Percentiles rank a stretch among this genome's conserved stretches.
Conservation (phyloP, 30 jellyfish, hydroid and myxozoan genomes). For the Morbakka virulenta region DNA sequence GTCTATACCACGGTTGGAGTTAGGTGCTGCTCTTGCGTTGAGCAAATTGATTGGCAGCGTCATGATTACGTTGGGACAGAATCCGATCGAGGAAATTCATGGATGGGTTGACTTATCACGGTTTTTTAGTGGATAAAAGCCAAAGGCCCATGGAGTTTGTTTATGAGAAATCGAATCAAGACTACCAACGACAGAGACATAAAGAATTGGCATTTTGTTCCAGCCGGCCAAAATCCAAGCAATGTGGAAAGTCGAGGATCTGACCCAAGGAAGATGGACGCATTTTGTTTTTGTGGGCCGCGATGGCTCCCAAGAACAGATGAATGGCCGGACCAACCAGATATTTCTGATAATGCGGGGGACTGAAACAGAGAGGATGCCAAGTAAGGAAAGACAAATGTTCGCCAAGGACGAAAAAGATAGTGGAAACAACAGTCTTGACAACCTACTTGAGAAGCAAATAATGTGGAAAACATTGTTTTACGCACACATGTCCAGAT, state of each 20-base stretch:
- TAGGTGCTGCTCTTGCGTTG: not conserved
- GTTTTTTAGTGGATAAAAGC: slow-evolving; percentile 34
- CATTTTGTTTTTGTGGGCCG: slow-evolving; percentile 36
- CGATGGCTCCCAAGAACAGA: slow-evolving; percentile 32
- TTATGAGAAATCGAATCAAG: slow-evolving; percentile 17
- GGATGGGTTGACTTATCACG: slow-evolving; percentile 39
- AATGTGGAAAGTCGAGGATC: slow-evolving; percentile 10
- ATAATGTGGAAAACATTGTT: slow-evolving; percentile 13
- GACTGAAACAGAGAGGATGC: not conserved
- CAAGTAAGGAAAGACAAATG: not conserved
- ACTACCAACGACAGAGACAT: not conserved
- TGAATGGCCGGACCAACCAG: slow-evolving; percentile 28
- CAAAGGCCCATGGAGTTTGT: not conserved
- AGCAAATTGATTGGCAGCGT: slow-evolving; percentile 11
- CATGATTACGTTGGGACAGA: slow-evolving; percentile 30
- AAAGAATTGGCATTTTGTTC: slow-evolving; percentile 6
- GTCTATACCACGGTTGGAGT: slow-evolving; percentile 16
- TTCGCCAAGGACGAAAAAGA: not conserved
- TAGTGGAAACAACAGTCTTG: slow-evolving; percentile 13
- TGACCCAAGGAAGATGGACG: slow-evolving; percentile 27
- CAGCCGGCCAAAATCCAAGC: slow-evolving; percentile 14
- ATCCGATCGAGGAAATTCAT: slow-evolving; percentile 15
- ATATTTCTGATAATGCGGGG: not conserved
- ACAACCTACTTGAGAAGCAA: not conserved
- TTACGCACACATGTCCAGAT: slow-evolving; percentile 1